These are phyloP conservation scores for Popillia japonica DNA, from an alignment of 1,140 invertebrate genomes.

Conservation along the genomic window DNA sequence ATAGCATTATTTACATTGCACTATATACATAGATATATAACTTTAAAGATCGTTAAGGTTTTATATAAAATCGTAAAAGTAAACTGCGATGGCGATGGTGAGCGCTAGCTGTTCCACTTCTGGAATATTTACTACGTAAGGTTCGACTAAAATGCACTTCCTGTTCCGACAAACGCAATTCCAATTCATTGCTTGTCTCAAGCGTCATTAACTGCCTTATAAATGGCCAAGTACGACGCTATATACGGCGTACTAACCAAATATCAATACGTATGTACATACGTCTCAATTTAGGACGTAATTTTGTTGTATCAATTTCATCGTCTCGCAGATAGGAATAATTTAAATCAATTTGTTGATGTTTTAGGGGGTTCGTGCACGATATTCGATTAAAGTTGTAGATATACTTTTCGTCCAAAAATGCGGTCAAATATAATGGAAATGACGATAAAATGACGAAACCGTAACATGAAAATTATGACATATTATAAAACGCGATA, in stretches of 20 bases:
- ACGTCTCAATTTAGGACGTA: neutral
- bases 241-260: neutral
- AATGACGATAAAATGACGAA: no score
- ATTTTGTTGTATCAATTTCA: neutral
- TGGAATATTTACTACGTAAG: neutral
- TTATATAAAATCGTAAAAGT: slow-evolving; percentile 1
- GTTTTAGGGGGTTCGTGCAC: no score
- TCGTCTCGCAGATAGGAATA: no score
- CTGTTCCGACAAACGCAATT: neutral
- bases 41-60: neutral
- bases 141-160: neutral
- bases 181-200: slow-evolving; percentile 6
- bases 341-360: no score
- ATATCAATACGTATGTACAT: slow-evolving; percentile 3
- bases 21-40: no score
- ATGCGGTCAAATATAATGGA: no score
- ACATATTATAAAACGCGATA: no score
- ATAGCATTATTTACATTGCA: neutral
- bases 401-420: no score
- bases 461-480: no score
- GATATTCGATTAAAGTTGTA: no score
- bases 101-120: neutral
- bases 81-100: neutral
- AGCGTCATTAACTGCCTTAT: slow-evolving; percentile 6
- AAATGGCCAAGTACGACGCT: neutral